Evolutionary conservation across 2,888 invertebrate species (phyloP), one percentile per base, ranked within the genome.

Genomic region (Polylopha cassiicola): DNA sequence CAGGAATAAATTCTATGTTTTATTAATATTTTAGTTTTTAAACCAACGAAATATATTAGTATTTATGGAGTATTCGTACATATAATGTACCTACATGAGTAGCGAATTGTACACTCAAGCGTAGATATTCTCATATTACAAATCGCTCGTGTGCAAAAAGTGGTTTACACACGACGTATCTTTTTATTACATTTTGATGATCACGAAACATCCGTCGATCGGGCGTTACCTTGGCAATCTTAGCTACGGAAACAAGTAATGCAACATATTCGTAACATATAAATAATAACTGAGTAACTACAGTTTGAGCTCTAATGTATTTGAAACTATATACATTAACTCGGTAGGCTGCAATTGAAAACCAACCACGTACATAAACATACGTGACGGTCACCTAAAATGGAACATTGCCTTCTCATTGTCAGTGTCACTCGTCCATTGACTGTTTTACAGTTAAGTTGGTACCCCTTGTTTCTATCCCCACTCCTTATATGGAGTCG

Each of bases 381-480:
- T 73, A 81, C 77, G 79, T 81, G 79, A 79, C 69, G 58, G 48
- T 46, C 55, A 59, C 63, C 71, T 67, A 70, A 77, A 76, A 69
- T 61, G 73, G 75, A 67, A 62, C 64, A 51, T 47, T 60, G 51
- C 51, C 53, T 60, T 56, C 67, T 75, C 76, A 77, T 75, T 78
- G 78, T 69, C 77, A 78, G 71, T 80, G 80, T 73, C 77, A 73
- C 57, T 69, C 71, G 71, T 65, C 65, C 73, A 75, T 75, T 72
- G 76, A 71, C 73, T 70, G 69, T 65, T 79, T 73, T 74, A 82
- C 80, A 73, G 82, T 80, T 79, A 79, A 65, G 21, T 9, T 26
- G 34, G 41, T 36, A 54, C 64, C 65, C 73, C 68, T 71, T 67
- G 70, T 64, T 67, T 66, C 59, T 56, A 55, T 56, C 53, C 57